Conservation (phyloP, 2,113 vertebrate genomes). For the Marmota monax region DNA sequence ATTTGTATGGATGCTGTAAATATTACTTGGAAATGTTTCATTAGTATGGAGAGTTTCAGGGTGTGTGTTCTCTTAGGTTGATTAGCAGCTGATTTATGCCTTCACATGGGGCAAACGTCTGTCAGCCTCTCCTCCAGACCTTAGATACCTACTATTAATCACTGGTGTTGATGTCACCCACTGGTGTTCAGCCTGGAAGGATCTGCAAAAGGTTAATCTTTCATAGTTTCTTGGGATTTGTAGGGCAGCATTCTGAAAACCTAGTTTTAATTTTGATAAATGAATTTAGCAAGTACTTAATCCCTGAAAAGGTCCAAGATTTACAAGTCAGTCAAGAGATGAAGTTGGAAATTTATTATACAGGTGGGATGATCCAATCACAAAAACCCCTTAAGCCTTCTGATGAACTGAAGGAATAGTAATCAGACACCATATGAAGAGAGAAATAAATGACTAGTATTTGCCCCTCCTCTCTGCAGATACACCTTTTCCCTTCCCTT, state of each 20-base stretch:
- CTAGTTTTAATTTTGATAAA: slow-evolving; percentile 78
- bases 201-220: slow-evolving; percentile 69
- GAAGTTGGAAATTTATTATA: slow-evolving; percentile 60
- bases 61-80: slow-evolving; percentile 13
- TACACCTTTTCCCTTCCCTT: background rate
- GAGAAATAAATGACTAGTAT: slow-evolving; percentile 1
- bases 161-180: background rate
- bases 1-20: background rate
- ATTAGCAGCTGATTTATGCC: slow-evolving; percentile 7
- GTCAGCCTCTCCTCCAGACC: slow-evolving; percentile 10
- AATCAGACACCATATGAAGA: background rate
- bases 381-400: background rate
- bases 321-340: slow-evolving; percentile 67
- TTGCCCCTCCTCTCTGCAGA: background rate
- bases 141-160: slow-evolving; percentile 24
- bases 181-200: background rate
- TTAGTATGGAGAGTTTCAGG: background rate
- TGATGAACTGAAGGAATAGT: background rate
- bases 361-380: background rate
- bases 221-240: slow-evolving; percentile 62
- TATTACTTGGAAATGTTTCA: background rate
- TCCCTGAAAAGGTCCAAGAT: slow-evolving; percentile 56
- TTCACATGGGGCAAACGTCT: background rate
- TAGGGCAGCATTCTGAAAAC: slow-evolving; percentile 49
- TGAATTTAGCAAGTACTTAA: slow-evolving; percentile 70